phyloP scores from a whole-genome alignment of 2,888 invertebrate species.

The Taenaris catops region DNA sequence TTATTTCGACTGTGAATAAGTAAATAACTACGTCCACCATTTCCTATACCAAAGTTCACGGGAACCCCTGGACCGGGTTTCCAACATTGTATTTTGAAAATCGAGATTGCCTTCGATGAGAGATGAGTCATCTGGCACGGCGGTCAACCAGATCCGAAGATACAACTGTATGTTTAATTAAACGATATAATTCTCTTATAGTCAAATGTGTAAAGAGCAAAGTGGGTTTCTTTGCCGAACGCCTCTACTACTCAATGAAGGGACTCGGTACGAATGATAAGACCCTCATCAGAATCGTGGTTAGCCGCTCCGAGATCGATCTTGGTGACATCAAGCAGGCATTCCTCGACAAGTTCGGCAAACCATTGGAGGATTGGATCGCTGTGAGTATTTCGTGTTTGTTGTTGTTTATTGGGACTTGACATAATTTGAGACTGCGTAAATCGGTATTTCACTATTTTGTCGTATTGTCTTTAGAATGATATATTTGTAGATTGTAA shows the following conservation, averaged over 20 bases:
- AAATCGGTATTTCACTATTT: slow-evolving; percentile 3
- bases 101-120: too few species aligned
- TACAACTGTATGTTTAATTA: too few species aligned
- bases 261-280: slow-evolving; percentile 95
- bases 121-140: too few species aligned
- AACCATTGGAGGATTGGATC: slow-evolving; percentile 91
- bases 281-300: slow-evolving; percentile 94
- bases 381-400: slow-evolving; percentile 80
- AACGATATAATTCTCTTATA: slow-evolving; percentile 43
- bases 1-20: too few species aligned
- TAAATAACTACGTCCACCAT: too few species aligned
- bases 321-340: slow-evolving; percentile 95
- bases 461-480: too few species aligned
- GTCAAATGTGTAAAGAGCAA: slow-evolving; percentile 94
- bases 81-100: too few species aligned
- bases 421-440: neutral
- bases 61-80: too few species aligned
- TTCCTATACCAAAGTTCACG: too few species aligned
- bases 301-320: slow-evolving; percentile 95
- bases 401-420: slow-evolving; percentile 4
- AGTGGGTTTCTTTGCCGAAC: slow-evolving; percentile 94
- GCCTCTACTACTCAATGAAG: slow-evolving; percentile 94
- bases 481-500: too few species aligned
- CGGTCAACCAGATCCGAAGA: too few species aligned
- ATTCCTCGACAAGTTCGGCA: slow-evolving; percentile 90